Base-by-base conservation (phyloP, 2,888 invertebrate genomes). In the Allolobophora icterica region DNA sequence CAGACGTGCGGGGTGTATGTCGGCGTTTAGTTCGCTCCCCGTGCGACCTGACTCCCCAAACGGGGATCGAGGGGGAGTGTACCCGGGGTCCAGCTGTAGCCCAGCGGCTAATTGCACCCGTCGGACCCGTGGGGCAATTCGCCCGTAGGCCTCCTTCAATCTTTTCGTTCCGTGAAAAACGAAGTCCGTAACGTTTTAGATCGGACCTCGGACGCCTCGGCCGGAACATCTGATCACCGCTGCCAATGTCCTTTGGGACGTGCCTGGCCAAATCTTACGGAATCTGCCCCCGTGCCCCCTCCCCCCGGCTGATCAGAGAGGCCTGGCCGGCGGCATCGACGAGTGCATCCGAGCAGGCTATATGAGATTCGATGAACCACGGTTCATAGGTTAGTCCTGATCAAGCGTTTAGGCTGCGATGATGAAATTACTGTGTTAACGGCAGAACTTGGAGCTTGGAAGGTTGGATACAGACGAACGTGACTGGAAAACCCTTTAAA, bases 131-230 rank as follows among this genome's bases (percentile, higher is more conserved):
- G 71, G 71, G 71, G 71, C 71, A n/a, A 71, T 71, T 71, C 71
- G 71, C 71, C 71, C 71, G 71, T n/a, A 71, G 71, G 71, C 71
- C n/a, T 71, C n/a, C 71, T 71, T 71, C 71, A 71, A 71, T 71
- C 71, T 71, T 30, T 71, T 71, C 71, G 71, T 8, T 71, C 71
- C 8, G 71, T 52, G 30, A 71, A n/a, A 71, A 30, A 71, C 8
- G 71, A n/a, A n/a, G 71, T 8, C 71, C 30, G 71, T n/a, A n/a
- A n/a, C n/a, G 71, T n/a, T 30, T n/a, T 71, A 71, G 71, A 71
- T n/a, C 71, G 71, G 71, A n/a, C 71, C 71, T 71, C 71, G 1
- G 30, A 8, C 30, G 30, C 71, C 13, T 71, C n/a, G 11, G n/a
- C 71, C 0, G 71, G 6, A 71, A 5, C 71, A 71, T 71, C 71